Conservation (phyloP, 2,888 invertebrate genomes). For the Acleris literana region DNA sequence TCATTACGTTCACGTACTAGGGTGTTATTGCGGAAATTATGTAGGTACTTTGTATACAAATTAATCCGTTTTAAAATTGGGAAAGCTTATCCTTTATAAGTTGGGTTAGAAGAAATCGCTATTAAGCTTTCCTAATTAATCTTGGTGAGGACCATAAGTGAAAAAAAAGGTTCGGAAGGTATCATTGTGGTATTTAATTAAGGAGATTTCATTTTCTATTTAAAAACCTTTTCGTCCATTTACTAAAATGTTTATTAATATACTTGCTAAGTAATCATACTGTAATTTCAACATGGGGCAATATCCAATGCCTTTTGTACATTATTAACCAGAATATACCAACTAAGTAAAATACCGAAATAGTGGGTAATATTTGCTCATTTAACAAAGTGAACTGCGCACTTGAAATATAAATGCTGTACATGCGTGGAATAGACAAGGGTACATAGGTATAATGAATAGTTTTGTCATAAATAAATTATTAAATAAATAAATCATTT, state of each 20-base stretch:
- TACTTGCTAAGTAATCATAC: not conserved
- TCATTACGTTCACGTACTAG: slow-evolving; percentile 16
- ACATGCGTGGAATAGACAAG: no score
- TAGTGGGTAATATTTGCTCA: no score
- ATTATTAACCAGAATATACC: no score
- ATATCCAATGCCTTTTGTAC: no score
- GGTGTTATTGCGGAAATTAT: slow-evolving; percentile 32
- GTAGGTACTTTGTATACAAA: slow-evolving; percentile 21
- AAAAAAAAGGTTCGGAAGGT: slow-evolving; percentile 15
- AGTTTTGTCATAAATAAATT: no score
- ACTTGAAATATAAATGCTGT: no score
- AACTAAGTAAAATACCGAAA: no score
- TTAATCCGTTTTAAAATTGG: slow-evolving; percentile 29
- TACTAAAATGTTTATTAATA: not conserved
- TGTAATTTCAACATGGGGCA: not conserved
- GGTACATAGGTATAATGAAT: no score
- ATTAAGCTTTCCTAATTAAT: slow-evolving; percentile 21
- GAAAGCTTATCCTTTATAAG: slow-evolving; percentile 23
- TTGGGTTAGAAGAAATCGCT: slow-evolving; percentile 11
- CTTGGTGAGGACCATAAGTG: slow-evolving; percentile 7
- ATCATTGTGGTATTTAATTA: slow-evolving; percentile 25
- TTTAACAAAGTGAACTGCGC: no score
- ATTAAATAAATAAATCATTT: no score
- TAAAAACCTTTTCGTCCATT: slow-evolving; percentile 5
- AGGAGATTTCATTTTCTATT: slow-evolving; percentile 17